A percentile compares a stretch with the other conserved stretches of the same genome.
Evolutionary conservation across 2,113 vertebrate species (phyloP).

Genomic region (Tupaia tana): DNA sequence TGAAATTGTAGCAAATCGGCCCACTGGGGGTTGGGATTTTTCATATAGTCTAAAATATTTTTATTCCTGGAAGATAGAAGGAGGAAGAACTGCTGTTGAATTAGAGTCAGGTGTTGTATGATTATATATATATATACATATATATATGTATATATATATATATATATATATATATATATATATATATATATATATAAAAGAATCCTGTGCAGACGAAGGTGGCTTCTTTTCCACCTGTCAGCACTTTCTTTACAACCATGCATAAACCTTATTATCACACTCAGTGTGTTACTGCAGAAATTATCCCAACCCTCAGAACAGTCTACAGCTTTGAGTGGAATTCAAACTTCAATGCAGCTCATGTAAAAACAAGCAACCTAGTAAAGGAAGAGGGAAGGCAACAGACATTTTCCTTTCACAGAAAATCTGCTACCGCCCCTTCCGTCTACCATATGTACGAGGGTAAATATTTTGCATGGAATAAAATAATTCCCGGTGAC

Average conservation of each 20-base stretch:
- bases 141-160: slow-evolving; percentile 72
- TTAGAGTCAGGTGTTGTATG: slow-evolving; percentile 79
- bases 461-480: slow-evolving; percentile 79
- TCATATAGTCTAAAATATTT: slow-evolving; percentile 75
- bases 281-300: slow-evolving; percentile 85
- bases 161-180: slow-evolving; percentile 41
- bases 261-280: slow-evolving; percentile 88
- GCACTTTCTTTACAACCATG: slow-evolving; percentile 87
- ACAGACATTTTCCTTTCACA: slow-evolving; percentile 64
- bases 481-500: slow-evolving; percentile 72
- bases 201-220: slow-evolving; percentile 75
- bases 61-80: slow-evolving; percentile 66
- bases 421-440: slow-evolving; percentile 65
- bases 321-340: slow-evolving; percentile 76
- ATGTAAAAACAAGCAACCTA: slow-evolving; percentile 78
- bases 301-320: slow-evolving; percentile 81
- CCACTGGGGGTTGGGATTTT: slow-evolving; percentile 56
- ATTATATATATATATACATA: neutral
- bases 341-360: slow-evolving; percentile 53
- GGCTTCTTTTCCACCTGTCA: slow-evolving; percentile 87
- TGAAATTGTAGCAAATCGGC: slow-evolving; percentile 78
- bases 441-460: slow-evolving; percentile 24
- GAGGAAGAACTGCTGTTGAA: slow-evolving; percentile 68
- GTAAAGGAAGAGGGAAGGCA: neutral
- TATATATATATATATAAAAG: slow-evolving; percentile 79